Evolutionary conservation across 2,113 vertebrate genomes (phyloP).

Genomic region (Larimichthys polyactis): DNA sequence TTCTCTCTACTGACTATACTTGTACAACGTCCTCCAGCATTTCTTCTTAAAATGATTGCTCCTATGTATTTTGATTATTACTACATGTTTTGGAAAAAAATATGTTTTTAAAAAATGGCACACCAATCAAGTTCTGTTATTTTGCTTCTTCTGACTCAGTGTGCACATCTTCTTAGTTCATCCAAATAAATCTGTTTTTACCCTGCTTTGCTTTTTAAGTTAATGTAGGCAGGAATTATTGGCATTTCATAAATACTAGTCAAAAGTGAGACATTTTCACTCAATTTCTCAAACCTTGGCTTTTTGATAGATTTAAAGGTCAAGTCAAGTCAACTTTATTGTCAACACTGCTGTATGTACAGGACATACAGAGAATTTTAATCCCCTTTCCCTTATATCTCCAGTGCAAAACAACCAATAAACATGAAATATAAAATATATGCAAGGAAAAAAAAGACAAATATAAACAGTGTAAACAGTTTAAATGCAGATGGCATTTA

Average conservation of each 20-base stretch:
- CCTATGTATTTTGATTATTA: slow-evolving; percentile 29
- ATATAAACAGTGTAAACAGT: too few relatives aligned
- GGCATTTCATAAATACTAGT: slow-evolving; percentile 28
- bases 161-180: neutral
- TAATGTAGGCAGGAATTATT: neutral
- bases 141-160: slow-evolving; percentile 5
- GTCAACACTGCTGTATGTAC: too few relatives aligned
- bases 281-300: neutral
- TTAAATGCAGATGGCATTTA: too few relatives aligned
- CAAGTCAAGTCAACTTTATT: too few relatives aligned
- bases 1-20: slow-evolving; percentile 6
- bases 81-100: slow-evolving; percentile 3
- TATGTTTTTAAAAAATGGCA: slow-evolving; percentile 19
- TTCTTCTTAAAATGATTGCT: neutral
- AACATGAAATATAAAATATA: too few relatives aligned
- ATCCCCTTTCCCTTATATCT: too few relatives aligned
- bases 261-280: neutral
- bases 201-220: neutral
- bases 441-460: too few relatives aligned
- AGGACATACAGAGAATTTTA: too few relatives aligned
- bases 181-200: neutral
- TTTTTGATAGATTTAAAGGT: neutral
- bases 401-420: too few relatives aligned
- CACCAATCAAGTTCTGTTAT: slow-evolving; percentile 3
- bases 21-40: neutral